phyloP scores from a whole-genome alignment of 1,140 invertebrate genomes.

The Holcopasites calliopsidis region DNA sequence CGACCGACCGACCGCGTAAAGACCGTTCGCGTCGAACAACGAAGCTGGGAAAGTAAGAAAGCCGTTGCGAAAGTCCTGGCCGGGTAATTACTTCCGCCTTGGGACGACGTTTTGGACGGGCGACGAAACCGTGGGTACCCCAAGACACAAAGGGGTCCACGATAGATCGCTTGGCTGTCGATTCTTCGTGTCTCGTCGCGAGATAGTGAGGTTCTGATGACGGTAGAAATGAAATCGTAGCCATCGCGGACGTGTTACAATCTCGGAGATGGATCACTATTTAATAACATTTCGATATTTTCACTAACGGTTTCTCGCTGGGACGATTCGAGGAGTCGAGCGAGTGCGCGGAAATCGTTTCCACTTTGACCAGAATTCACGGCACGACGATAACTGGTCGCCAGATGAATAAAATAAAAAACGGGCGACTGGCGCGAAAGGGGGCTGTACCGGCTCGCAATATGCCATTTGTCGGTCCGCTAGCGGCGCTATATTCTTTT shows the following conservation, averaged over 20 bases:
- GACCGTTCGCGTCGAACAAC: neutral
- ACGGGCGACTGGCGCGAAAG: too few relatives aligned
- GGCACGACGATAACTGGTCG: neutral
- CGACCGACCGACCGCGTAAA: neutral
- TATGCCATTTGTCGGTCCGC: conserved; percentile 42
- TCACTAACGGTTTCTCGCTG: neutral
- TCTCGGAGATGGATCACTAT: too few relatives aligned
- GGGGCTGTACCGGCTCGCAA: neutral
- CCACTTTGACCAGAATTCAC: neutral
- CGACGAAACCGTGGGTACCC: neutral
- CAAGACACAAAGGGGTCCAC: conserved; percentile 7
- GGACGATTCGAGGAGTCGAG: neutral
- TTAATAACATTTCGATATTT: too few relatives aligned
- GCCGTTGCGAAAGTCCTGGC: neutral
- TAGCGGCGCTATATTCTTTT: conserved; percentile 38
- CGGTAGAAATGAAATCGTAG: conserved; percentile 20
- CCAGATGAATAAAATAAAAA: neutral
- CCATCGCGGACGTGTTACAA: too few relatives aligned
- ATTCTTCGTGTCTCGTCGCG: neutral
- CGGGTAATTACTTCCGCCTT: conserved; percentile 23
- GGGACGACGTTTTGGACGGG: neutral
- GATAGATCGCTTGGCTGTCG: neutral
- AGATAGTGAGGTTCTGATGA: conserved; percentile 26
- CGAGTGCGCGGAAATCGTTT: neutral
- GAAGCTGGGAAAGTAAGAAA: neutral